Base-by-base conservation (phyloP, 64 coral and sea anemone species). In the Platygyra sinensis region DNA sequence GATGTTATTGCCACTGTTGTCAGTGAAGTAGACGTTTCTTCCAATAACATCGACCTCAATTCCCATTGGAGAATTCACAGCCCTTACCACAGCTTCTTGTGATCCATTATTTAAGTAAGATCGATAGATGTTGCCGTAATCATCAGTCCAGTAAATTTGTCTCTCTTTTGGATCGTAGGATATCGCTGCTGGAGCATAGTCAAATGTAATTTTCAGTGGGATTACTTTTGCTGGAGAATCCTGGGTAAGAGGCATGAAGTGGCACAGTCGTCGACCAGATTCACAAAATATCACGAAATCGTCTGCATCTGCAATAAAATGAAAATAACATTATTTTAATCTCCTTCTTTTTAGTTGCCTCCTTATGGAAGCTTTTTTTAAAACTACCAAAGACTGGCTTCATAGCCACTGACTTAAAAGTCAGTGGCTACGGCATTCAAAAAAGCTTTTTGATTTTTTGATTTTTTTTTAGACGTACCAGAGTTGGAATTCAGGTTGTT, bases 11-110 rank as follows among this genome's bases (percentile, higher is more conserved):
- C 10, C 7, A 15, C 32, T 42, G 61, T 24, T 18, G 54, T 71
- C 81, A 67, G 63, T 33, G 52, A 80, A 76, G 57, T 83, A 91
- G 32, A 91, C 51, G 61, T 84, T 91, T 52, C 89, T 72, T 38
- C 89, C 89, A 75, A 73, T 73, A 59, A 19, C 28, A 16, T 91
- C 89, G 31, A 91, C 50, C 2, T 30, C 79, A 28, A 75, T 72
- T 52, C 71, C 79, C 59, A 59, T 71, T 65, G 72, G 69, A 12
- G 15, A n/a, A 24, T 6, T 19, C 8, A 6, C 0, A 2, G 59
- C 73, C 62, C 36, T 50, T 12, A 83, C 38, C 16, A 84, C 51
- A 13, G 9, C 18, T 67, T 91, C 51, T 16, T 62, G n/a, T 30
- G 71, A 63, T 2, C 72, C 39, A 57, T 74, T 65, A 20, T 46